A percentile compares a stretch with the other conserved stretches of the same genome.
phyloP scores from a whole-genome alignment of 1,140 invertebrate genomes.

The Lordiphosa mommai region DNA sequence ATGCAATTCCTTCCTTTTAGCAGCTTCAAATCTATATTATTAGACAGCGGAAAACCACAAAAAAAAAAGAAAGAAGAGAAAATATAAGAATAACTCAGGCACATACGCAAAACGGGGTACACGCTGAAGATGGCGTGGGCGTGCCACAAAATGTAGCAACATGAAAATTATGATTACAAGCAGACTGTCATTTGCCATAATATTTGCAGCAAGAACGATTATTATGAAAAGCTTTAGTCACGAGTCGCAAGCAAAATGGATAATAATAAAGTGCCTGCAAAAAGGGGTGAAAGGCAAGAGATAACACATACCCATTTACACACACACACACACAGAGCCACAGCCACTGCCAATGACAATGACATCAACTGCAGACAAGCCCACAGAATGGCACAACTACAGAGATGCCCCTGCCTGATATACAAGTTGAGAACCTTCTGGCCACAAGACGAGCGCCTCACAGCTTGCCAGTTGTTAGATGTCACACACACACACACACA shows the following conservation, averaged over 20 bases:
- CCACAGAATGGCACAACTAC: slow-evolving; percentile 46
- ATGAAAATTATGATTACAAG: slow-evolving; percentile 58
- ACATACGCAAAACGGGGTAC: slow-evolving; percentile 41
- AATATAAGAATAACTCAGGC: not conserved
- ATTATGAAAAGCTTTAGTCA: slow-evolving; percentile 51
- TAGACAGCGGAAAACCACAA: slow-evolving; percentile 37
- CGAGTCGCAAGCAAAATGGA: slow-evolving; percentile 46
- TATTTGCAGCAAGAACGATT: slow-evolving; percentile 56
- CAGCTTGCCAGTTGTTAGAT: not conserved
- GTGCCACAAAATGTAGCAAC: slow-evolving; percentile 43
- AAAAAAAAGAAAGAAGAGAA: not conserved
- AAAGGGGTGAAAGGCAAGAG: slow-evolving; percentile 15
- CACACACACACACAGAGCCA: slow-evolving; percentile 9
- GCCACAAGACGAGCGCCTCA: not conserved
- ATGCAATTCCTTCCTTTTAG: slow-evolving; percentile 18
- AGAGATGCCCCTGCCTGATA: slow-evolving; percentile 30
- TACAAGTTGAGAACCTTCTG: not conserved
- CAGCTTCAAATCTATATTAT: slow-evolving; percentile 52
- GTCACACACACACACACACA: not conserved
- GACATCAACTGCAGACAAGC: slow-evolving; percentile 69
- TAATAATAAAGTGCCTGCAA: slow-evolving; percentile 53
- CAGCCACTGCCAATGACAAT: slow-evolving; percentile 68
- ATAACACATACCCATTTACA: slow-evolving; percentile 43
- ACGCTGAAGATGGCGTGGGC: slow-evolving; percentile 10
- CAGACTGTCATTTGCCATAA: slow-evolving; percentile 49